These are phyloP conservation scores for Microcebus lehilahytsara DNA, from an alignment of 2,113 vertebrate species.

Conservation along the genomic window DNA sequence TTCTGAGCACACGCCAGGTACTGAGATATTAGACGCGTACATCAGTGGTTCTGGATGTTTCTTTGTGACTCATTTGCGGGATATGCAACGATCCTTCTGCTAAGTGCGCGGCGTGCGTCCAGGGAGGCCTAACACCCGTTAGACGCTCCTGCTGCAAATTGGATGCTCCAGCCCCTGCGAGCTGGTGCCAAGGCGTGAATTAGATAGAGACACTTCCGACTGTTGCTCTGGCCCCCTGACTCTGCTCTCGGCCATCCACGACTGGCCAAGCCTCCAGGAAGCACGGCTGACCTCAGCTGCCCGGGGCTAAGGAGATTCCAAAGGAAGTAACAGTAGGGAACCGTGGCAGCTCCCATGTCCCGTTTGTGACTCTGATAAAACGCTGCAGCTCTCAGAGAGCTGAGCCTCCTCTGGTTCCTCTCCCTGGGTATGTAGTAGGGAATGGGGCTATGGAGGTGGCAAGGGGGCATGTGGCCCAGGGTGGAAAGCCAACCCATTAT, in stretches of 20 bases:
- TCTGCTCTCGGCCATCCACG: conserved; percentile 63
- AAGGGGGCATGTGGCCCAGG: neutral
- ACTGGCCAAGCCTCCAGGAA: conserved; percentile 54
- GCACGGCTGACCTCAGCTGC: neutral
- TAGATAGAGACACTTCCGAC: conserved; percentile 67
- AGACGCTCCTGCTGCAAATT: conserved; percentile 81
- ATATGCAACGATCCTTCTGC: conserved; percentile 65
- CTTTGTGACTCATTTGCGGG: conserved; percentile 83
- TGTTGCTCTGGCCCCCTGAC: conserved; percentile 69
- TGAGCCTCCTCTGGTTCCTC: neutral
- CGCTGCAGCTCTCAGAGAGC: conserved; percentile 10
- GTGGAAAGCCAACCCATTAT: neutral
- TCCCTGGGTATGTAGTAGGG: neutral
- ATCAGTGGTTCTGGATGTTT: conserved; percentile 63
- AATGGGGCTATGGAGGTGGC: neutral
- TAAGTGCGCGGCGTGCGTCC: conserved; percentile 31
- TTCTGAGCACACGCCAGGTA: conserved; percentile 66
- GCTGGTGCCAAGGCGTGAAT: conserved; percentile 83
- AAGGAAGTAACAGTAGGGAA: neutral
- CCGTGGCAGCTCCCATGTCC: neutral
- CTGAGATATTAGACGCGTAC: conserved; percentile 45
- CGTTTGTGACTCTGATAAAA: neutral
- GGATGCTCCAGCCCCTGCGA: conserved; percentile 73
- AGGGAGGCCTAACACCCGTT: conserved; percentile 79
- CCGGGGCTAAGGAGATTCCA: neutral